phyloP scores from a whole-genome alignment of 2,888 invertebrate species.

The Amitus sp. region DNA sequence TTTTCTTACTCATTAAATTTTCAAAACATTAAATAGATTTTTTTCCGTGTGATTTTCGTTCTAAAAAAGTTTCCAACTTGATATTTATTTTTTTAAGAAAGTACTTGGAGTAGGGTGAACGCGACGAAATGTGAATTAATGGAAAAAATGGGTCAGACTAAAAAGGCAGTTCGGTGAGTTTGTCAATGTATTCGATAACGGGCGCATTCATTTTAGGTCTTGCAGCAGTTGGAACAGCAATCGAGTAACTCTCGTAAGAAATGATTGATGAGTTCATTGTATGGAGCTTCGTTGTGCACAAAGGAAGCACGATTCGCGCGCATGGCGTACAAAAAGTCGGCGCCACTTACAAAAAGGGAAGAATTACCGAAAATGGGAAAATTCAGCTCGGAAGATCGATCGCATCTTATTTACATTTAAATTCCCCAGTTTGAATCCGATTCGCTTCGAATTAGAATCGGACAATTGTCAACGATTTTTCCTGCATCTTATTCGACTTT shows the following conservation, averaged over 20 bases:
- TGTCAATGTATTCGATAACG: conserved; percentile 58
- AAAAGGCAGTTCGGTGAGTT: conserved; percentile 43
- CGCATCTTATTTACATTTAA: conserved; percentile 32
- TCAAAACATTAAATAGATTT: not conserved
- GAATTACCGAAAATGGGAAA: conserved; percentile 62
- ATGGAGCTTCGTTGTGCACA: conserved; percentile 53
- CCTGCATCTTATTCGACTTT: not conserved
- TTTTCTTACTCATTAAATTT: too few relatives aligned
- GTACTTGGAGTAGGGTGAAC: conserved; percentile 17
- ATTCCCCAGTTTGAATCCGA: conserved; percentile 25
- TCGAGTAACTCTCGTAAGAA: conserved; percentile 59
- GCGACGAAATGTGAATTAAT: conserved; percentile 37
- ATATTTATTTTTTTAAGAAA: too few relatives aligned
- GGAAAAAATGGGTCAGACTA: conserved; percentile 22
- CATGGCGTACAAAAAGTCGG: conserved; percentile 49
- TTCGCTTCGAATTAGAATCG: conserved; percentile 23
- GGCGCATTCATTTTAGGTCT: conserved; percentile 42
- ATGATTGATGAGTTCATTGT: conserved; percentile 66
- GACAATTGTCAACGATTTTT: conserved; percentile 9
- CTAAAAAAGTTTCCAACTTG: too few relatives aligned
- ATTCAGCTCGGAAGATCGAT: conserved; percentile 48
- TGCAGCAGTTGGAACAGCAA: conserved; percentile 57
- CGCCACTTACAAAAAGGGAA: conserved; percentile 58
- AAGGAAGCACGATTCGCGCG: conserved; percentile 47
- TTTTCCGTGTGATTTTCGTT: too few relatives aligned